phyloP scores from a whole-genome alignment of 2,888 invertebrate species.

The Melangyna quadrimaculata region DNA sequence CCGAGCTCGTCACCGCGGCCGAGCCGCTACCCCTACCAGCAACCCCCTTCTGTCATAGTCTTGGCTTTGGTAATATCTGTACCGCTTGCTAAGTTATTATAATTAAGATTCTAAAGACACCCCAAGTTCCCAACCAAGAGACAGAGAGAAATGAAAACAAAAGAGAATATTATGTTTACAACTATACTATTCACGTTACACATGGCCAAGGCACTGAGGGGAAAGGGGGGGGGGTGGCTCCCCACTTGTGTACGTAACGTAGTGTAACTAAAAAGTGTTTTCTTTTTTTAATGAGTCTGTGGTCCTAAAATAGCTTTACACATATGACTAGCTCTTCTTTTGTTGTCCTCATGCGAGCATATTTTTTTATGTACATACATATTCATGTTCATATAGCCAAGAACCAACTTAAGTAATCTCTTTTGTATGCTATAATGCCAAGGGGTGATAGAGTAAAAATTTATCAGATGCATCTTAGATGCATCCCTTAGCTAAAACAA shows the following conservation, averaged over 20 bases:
- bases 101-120: conserved; percentile 50
- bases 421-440: not conserved
- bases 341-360: not conserved
- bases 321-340: conserved; percentile 28
- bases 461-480: not conserved
- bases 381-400: too few relatives aligned
- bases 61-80: conserved; percentile 21
- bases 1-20: conserved; percentile 10
- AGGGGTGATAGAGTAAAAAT: not conserved
- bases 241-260: not conserved
- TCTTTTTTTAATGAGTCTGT: not conserved
- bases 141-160: not conserved
- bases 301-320: conserved; percentile 24
- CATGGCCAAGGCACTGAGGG: not conserved
- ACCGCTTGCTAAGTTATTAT: conserved; percentile 47
- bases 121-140: conserved; percentile 27
- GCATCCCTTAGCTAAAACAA: not conserved
- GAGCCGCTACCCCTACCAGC: not conserved
- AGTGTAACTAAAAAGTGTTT: not conserved
- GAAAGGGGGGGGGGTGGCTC: not conserved
- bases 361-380: too few relatives aligned
- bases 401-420: too few relatives aligned
- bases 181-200: not conserved
- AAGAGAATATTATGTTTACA: not conserved
- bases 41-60: not conserved